Conservation (phyloP, 37 sponge, comb jelly and placozoan genomes). For the Geodia barretti region DNA sequence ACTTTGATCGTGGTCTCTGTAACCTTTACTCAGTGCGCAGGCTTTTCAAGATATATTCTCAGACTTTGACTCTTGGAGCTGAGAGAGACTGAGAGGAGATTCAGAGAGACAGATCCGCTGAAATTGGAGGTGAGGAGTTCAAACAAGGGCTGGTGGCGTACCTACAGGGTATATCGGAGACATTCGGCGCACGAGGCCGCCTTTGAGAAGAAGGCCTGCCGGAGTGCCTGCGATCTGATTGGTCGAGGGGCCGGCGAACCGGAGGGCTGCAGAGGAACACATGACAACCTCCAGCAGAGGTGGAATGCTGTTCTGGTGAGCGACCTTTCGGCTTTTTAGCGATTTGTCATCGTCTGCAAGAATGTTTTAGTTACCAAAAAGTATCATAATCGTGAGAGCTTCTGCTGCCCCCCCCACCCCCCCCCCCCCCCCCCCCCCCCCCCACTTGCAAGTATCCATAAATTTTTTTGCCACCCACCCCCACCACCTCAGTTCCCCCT, state of each 20-base stretch:
- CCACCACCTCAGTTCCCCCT: too few relatives aligned
- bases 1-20: too few relatives aligned
- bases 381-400: background rate
- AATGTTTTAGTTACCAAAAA: background rate
- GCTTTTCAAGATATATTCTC: conserved; percentile 53
- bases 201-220: conserved; percentile 34
- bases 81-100: conserved; percentile 59
- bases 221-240: conserved; percentile 40
- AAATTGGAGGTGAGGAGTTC: conserved; percentile 46
- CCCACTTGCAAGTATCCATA: too few relatives aligned
- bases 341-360: background rate
- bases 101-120: conserved; percentile 52
- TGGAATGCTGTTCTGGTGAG: conserved; percentile 57
- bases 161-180: conserved; percentile 34
- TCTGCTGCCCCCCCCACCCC: background rate
- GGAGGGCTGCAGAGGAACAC: conserved; percentile 38
- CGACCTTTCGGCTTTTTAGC: background rate
- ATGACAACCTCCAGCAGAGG: conserved; percentile 52
- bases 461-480: too few relatives aligned
- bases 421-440: too few relatives aligned
- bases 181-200: conserved; percentile 5
- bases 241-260: conserved; percentile 17
- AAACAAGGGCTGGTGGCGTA: conserved; percentile 40
- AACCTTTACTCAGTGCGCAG: conserved; percentile 63
- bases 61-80: conserved; percentile 50